Evolutionary conservation across 2,797 vertebrate genomes (phyloP), one percentile per base, ranked within the genome.

Genomic region (Paramormyrops hopkinsi): DNA sequence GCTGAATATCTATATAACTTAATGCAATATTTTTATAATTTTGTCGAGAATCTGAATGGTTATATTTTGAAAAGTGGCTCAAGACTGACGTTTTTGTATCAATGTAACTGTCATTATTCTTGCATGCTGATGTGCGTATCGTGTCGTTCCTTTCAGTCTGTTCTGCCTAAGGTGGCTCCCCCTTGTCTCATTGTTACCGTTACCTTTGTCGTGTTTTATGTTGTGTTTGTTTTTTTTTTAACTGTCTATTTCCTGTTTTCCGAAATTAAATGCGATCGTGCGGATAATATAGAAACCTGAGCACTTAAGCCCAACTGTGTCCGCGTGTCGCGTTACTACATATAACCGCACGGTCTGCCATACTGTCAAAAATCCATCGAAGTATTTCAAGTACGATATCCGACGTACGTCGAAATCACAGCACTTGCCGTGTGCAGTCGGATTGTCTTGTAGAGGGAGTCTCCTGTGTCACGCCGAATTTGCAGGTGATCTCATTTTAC

Each of bases 121-220:
- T 96, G 97, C 97, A 97, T 98, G 95, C 94, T 95, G 95, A 96
- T 95, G 93, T 95, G 92, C 91, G 79, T 48, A 83, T 44, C n/a
- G 6, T 92, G 90, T 95, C 91, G 90, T 91, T 91, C 89, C 8
- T n/a, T 90, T 88, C 89, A 33, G 29, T 92, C 88, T 97, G 92
- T 37, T 96, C 91, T 93, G 94, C 93, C 93, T 94, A 91, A 93
- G 91, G 89, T 92, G 94, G 93, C 94, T 95, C 91, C 90, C 93
- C 94, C 29, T 29, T 94, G 87, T 94, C 93, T 95, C 97, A 98
- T 97, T 98, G 97, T 98, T 98, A 97, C 92, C 91, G 93, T 93
- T 95, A 95, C 94, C 92, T 95, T 94, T 93, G 95, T 94, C 93
- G 9, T 5, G 59, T 83, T 82, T 65, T 87, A 19, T 89, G 79